A percentile compares a stretch with the other conserved stretches of the same genome.
Conservation (phyloP, 2,797 vertebrate species). For the Cercopithecus diana region DNA sequence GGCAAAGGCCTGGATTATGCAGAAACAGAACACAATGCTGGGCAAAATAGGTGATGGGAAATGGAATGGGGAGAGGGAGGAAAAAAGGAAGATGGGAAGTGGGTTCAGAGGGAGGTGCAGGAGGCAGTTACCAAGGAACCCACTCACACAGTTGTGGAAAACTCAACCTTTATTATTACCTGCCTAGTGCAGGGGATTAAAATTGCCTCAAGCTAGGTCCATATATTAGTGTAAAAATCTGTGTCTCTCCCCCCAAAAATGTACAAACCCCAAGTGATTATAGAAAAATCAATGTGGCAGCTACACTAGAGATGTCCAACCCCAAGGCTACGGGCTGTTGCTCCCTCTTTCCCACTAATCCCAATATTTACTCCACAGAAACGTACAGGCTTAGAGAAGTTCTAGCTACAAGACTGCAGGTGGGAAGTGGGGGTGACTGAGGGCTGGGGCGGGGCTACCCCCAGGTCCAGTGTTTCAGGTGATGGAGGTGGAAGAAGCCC, state of each 20-base stretch:
- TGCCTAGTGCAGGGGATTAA: conserved; percentile 80
- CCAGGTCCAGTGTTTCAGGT: conserved; percentile 78
- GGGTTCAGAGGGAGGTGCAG: neutral
- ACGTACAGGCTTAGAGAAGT: conserved; percentile 52
- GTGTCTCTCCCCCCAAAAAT: conserved; percentile 89
- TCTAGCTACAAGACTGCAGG: conserved; percentile 41
- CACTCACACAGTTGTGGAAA: conserved; percentile 69
- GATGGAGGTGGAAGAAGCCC: conserved; percentile 10
- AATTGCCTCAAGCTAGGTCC: conserved; percentile 79
- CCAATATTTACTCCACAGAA: conserved; percentile 72
- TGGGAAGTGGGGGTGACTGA: neutral
- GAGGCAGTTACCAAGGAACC: neutral
- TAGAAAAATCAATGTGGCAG: conserved; percentile 85
- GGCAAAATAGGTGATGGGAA: neutral
- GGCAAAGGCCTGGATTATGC: neutral
- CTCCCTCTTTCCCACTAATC: conserved; percentile 42
- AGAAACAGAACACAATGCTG: neutral
- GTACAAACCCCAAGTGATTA: conserved; percentile 89
- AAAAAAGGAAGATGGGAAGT: neutral
- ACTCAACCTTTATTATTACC: conserved; percentile 80
- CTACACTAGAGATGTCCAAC: conserved; percentile 67
- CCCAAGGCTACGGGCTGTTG: neutral
- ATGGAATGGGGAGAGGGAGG: neutral
- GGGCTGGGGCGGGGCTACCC: conserved; percentile 17
- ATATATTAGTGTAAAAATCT: conserved; percentile 95